Evolutionary conservation across 2,888 invertebrate genomes (phyloP).

Genomic region (Chaetogeoica ovagalla): DNA sequence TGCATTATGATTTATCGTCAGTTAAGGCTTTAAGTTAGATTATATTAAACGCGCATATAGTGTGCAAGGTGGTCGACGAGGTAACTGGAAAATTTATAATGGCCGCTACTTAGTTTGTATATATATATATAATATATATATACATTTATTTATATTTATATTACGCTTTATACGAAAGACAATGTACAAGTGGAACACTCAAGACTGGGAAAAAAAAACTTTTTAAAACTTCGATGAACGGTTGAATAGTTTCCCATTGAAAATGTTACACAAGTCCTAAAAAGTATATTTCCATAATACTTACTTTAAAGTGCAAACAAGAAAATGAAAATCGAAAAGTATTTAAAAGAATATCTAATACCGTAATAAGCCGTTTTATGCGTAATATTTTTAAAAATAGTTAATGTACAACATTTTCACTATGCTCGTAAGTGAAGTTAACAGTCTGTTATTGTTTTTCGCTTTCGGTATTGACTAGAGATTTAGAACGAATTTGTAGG

Average conservation of each 20-base stretch:
- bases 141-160: constrained; percentile 4
- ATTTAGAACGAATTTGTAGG: no score
- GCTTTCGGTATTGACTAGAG: no score
- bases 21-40: constrained; percentile 50
- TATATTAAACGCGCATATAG: constrained; percentile 23
- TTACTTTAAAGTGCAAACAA: neutral
- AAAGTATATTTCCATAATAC: constrained; percentile 22
- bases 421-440: no score
- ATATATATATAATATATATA: neutral
- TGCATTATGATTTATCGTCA: constrained; percentile 47
- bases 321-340: neutral
- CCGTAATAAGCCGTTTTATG: neutral
- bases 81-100: constrained; percentile 41
- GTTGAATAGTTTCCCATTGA: constrained; percentile 25
- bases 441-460: no score
- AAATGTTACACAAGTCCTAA: constrained; percentile 12
- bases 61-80: neutral
- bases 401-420: no score
- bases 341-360: neutral
- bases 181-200: constrained; percentile 29
- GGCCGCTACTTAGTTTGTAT: constrained; percentile 17
- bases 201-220: constrained; percentile 27
- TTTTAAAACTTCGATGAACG: constrained; percentile 40
- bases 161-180: constrained; percentile 39
- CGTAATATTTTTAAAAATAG: neutral